These are phyloP conservation scores for Chelonus formosanus DNA, from an alignment of 2,888 invertebrate species.

Conservation along the genomic window DNA sequence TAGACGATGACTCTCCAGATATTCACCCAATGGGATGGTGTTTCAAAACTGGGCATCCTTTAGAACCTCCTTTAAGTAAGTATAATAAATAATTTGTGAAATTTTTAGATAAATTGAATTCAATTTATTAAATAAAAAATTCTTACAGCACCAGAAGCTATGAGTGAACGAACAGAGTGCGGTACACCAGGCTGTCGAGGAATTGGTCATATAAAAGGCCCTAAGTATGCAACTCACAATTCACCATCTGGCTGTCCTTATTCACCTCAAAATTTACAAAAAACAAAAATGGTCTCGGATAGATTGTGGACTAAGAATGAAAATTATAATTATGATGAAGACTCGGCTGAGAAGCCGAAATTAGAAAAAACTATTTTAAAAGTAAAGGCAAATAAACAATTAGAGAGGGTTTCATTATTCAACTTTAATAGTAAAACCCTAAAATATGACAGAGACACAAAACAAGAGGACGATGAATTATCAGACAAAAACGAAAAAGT, in stretches of 20 bases:
- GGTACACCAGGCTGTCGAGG: conserved; percentile 89
- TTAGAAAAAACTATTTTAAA: conserved; percentile 53
- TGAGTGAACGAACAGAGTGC: conserved; percentile 74
- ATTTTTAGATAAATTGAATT: neutral
- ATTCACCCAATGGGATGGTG: conserved; percentile 95
- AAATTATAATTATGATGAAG: conserved; percentile 57
- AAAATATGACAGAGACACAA: conserved; percentile 54
- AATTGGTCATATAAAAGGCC: conserved; percentile 85
- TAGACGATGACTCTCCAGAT: conserved; percentile 90
- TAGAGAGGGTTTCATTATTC: conserved; percentile 31
- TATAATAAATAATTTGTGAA: conserved; percentile 39
- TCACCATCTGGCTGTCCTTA: conserved; percentile 82
- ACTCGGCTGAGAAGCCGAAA: conserved; percentile 51
- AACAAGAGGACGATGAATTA: conserved; percentile 58
- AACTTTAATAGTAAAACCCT: conserved; percentile 35
- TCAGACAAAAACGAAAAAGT: conserved; percentile 56
- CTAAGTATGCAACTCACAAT: conserved; percentile 78
- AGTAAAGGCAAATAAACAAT: conserved; percentile 33
- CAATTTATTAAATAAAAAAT: neutral
- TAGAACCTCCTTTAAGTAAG: conserved; percentile 85
- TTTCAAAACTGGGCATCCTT: conserved; percentile 84
- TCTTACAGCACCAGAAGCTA: conserved; percentile 71
- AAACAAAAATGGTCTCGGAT: conserved; percentile 66
- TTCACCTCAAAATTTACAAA: conserved; percentile 69
- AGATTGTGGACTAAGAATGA: conserved; percentile 67